Percentiles rank a stretch among this genome's conserved stretches.
Conservation (phyloP, 2,113 vertebrate genomes). For the rabbit (Oryctolagus cuniculus) region mOryCun1.1 NC_091441.1:38907501-38908000, state of each 20-base stretch:
- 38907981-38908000: constrained; percentile 1
- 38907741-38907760: constrained; percentile 38
- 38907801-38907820: background rate
- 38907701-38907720: constrained; percentile 55
- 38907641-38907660: constrained; percentile 72
- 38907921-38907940: background rate
- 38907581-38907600: constrained; percentile 80
- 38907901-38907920: background rate
- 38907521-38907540: constrained; percentile 78
- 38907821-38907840: background rate
- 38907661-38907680: constrained; percentile 68
- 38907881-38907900: background rate
- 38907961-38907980: background rate
- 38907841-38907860: background rate
- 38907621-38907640: constrained; percentile 75
- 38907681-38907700: constrained; percentile 67
- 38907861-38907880: background rate
- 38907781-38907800: constrained; percentile 34
- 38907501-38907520: constrained; percentile 58
- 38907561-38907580: constrained; percentile 76
- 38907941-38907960: background rate
- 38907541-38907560: constrained; percentile 81
- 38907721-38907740: constrained; percentile 30
- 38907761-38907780: constrained; percentile 70
- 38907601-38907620: constrained; percentile 44